Conservation (phyloP, 2,797 vertebrate species). For the Sebastes paucispinis region DNA sequence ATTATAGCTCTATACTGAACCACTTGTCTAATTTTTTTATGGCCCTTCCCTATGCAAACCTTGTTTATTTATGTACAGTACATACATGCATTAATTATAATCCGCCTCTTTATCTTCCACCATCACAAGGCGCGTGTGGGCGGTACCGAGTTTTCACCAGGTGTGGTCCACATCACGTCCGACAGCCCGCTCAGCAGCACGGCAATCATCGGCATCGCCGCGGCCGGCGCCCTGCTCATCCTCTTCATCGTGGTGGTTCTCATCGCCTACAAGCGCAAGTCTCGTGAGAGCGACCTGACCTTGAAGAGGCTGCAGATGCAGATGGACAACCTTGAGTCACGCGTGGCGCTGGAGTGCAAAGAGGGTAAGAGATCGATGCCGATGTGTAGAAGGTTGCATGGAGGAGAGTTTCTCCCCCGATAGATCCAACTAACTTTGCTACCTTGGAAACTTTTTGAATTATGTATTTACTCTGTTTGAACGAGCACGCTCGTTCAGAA, state of each 20-base stretch:
- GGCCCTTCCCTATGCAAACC: not conserved
- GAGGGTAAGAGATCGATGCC: slow-evolving; percentile 84
- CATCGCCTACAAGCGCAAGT: slow-evolving; percentile 98
- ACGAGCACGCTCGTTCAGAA: not conserved
- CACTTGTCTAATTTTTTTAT: not conserved
- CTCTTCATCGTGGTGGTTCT: slow-evolving; percentile 96
- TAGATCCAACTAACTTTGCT: not conserved
- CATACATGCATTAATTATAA: not conserved
- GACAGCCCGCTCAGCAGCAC: slow-evolving; percentile 97
- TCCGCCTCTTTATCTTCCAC: not conserved
- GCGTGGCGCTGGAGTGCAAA: slow-evolving; percentile 98
- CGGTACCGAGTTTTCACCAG: slow-evolving; percentile 95
- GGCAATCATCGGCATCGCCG: slow-evolving; percentile 93
- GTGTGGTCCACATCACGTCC: slow-evolving; percentile 94
- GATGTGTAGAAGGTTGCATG: not conserved
- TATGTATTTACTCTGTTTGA: not conserved
- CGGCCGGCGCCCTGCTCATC: slow-evolving; percentile 94
- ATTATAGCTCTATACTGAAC: not conserved
- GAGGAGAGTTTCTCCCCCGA: not conserved
- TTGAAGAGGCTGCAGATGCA: slow-evolving; percentile 98
- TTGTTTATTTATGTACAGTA: not conserved
- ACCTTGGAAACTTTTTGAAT: not conserved
- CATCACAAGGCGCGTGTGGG: slow-evolving; percentile 91
- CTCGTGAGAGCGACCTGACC: slow-evolving; percentile 95
- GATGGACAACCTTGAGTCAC: slow-evolving; percentile 99